phyloP scores from a whole-genome alignment of 2,113 vertebrate genomes.

The Nestor notabilis region DNA sequence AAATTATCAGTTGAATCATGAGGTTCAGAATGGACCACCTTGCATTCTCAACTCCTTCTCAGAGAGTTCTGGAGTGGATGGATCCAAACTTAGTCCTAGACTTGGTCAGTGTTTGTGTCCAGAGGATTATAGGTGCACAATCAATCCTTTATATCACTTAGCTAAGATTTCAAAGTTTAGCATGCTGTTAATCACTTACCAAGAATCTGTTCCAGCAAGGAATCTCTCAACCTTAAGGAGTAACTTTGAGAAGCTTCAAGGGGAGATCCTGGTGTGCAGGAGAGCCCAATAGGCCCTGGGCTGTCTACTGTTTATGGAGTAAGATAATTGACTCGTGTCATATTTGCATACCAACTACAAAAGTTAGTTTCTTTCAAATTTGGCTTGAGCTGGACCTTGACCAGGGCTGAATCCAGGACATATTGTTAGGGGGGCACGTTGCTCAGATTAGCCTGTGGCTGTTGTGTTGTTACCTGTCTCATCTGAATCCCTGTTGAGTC shows the following conservation, averaged over 20 bases:
- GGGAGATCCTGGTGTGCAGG: background rate
- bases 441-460: background rate
- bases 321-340: background rate
- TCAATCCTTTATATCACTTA: background rate
- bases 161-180: background rate
- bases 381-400: background rate
- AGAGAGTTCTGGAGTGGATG: background rate
- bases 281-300: background rate
- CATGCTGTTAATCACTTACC: background rate
- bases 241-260: background rate
- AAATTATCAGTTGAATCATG: background rate
- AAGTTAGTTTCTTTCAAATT: background rate
- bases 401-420: no score
- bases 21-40: background rate
- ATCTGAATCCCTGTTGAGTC: background rate
- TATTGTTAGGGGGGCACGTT: background rate
- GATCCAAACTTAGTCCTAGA: background rate
- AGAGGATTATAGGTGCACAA: background rate
- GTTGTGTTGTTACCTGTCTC: background rate
- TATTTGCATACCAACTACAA: background rate
- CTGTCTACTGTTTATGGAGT: background rate
- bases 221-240: background rate
- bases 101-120: background rate
- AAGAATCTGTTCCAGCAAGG: rapidly evolving
- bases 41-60: background rate